Evolutionary conservation across 2,797 vertebrate species (phyloP).

Genomic region (Rachycentron canadum): DNA sequence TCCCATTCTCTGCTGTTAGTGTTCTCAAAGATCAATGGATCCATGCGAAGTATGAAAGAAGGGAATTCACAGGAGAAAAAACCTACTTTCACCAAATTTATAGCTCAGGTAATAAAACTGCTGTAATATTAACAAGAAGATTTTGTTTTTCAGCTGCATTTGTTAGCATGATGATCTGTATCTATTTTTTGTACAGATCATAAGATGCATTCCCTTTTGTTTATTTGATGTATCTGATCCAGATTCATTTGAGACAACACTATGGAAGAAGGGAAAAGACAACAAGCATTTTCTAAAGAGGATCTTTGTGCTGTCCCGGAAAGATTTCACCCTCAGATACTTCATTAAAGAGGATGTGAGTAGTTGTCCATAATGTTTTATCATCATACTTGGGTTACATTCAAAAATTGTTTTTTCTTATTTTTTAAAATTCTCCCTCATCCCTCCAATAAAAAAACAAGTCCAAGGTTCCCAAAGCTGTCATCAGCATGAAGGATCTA

Average conservation of each 20-base stretch:
- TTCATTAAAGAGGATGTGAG: slow-evolving; percentile 91
- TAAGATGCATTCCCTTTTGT: not conserved
- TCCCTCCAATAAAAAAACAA: slow-evolving; percentile 44
- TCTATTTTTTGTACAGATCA: not conserved
- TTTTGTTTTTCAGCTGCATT: not conserved
- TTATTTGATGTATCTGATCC: slow-evolving; percentile 15
- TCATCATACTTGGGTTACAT: not conserved
- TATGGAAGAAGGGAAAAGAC: slow-evolving; percentile 92
- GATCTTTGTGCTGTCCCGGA: slow-evolving; percentile 86
- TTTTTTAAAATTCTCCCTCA: not conserved
- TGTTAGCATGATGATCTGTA: too few species aligned
- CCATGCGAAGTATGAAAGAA: slow-evolving; percentile 92
- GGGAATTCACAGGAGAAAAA: slow-evolving; percentile 87
- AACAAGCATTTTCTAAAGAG: slow-evolving; percentile 88
- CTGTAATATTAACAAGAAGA: too few species aligned
- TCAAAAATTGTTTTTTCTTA: not conserved
- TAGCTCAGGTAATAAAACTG: slow-evolving; percentile 80
- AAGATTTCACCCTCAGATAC: slow-evolving; percentile 90
- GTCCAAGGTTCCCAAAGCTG: slow-evolving; percentile 88
- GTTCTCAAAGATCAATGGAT: slow-evolving; percentile 94
- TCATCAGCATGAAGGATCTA: slow-evolving; percentile 89
- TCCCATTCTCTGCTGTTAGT: slow-evolving; percentile 73
- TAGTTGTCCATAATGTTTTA: slow-evolving; percentile 25
- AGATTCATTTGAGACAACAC: slow-evolving; percentile 86
- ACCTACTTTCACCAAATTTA: slow-evolving; percentile 65